Conservation (phyloP, 2,797 vertebrate species). For the Myiotriccus ornatus region DNA sequence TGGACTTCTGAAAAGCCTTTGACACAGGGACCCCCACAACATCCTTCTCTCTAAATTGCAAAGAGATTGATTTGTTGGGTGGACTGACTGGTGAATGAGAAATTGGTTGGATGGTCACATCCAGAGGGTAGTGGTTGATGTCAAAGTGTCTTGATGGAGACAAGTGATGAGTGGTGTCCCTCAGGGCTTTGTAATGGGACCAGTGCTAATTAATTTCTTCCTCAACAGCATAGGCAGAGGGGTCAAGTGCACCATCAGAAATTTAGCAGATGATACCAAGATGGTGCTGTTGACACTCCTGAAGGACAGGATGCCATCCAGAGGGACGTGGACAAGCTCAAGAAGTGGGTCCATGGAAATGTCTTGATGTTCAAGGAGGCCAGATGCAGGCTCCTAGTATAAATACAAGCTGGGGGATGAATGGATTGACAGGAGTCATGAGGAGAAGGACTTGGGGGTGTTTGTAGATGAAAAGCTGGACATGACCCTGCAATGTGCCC, state of each 20-base stretch:
- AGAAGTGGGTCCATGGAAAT: background rate
- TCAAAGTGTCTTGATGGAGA: background rate
- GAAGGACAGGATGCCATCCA: background rate
- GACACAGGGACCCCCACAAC: background rate
- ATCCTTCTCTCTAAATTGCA: background rate
- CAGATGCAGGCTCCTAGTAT: background rate
- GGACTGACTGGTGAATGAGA: background rate
- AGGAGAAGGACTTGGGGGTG: background rate
- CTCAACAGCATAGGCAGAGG: background rate
- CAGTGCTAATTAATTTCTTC: background rate
- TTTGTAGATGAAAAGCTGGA: background rate
- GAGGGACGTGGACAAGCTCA: background rate
- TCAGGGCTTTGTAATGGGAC: background rate
- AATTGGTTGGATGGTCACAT: background rate
- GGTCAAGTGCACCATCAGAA: background rate
- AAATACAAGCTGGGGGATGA: background rate
- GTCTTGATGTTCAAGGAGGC: background rate
- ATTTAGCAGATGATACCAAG: background rate
- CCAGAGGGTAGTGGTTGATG: background rate
- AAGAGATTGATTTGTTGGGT: background rate
- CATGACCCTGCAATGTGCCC: fast-evolving
- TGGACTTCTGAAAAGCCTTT: background rate
- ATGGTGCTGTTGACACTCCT: background rate
- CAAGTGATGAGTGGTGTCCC: background rate
- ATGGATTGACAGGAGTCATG: background rate